Conservation (phyloP, 2,113 vertebrate genomes). For the Odontophorus gujanensis region DNA sequence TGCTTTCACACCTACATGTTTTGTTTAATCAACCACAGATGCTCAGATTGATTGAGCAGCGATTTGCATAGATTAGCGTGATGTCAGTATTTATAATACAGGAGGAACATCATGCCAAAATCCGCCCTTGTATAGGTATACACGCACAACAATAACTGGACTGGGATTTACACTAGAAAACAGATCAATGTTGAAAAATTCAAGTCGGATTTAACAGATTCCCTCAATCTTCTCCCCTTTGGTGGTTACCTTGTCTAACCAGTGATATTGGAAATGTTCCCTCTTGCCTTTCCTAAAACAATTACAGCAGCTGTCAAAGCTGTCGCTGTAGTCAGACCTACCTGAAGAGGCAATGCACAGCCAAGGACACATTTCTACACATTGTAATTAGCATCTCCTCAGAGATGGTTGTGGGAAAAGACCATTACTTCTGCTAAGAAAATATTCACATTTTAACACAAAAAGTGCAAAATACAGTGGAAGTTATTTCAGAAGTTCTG, state of each 20-base stretch:
- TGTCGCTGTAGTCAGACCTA: background rate
- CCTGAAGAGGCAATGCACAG: background rate
- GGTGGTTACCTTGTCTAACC: background rate
- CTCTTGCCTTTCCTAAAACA: background rate
- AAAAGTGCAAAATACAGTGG: background rate
- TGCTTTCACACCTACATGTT: conserved; percentile 64
- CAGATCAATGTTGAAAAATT: background rate
- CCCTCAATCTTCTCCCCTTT: background rate
- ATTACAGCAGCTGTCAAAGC: conserved; percentile 2
- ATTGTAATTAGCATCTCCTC: background rate
- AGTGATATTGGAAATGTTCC: background rate
- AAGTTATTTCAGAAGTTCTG: background rate
- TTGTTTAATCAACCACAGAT: conserved; percentile 69
- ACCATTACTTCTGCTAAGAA: background rate
- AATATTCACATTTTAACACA: background rate
- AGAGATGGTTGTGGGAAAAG: background rate
- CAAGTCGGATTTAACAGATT: background rate
- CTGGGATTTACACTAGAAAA: background rate
- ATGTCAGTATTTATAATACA: conserved; percentile 60
- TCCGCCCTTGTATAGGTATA: conserved; percentile 14
- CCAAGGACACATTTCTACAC: background rate
- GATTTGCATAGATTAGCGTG: conserved; percentile 58
- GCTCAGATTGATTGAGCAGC: conserved; percentile 65
- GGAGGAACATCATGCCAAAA: conserved; percentile 29
- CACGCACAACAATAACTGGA: background rate